Percentiles rank a stretch among this genome's conserved stretches.
Evolutionary conservation across 2,888 invertebrate species (phyloP).

Genomic region (Coronaproctus castanopsis): DNA sequence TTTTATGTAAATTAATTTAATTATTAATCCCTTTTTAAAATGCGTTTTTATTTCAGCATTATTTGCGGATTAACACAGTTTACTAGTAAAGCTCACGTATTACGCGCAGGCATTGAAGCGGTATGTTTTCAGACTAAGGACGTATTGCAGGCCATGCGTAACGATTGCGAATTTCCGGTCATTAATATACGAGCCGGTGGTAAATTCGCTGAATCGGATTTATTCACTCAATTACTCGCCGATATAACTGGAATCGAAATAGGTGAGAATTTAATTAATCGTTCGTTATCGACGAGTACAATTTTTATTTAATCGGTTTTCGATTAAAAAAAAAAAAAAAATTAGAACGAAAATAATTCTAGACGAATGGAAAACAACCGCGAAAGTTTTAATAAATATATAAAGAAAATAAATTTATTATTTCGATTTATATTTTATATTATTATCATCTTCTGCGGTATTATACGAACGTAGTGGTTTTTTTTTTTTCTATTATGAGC

Average conservation of each 20-base stretch:
- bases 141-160: slow-evolving; percentile 80
- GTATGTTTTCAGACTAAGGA: slow-evolving; percentile 92
- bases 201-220: slow-evolving; percentile 68
- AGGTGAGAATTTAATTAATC: slow-evolving; percentile 33
- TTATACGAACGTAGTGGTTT: too few species aligned
- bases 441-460: too few species aligned
- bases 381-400: too few species aligned
- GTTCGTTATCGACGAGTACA: not conserved
- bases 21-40: too few species aligned
- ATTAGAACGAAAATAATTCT: too few species aligned
- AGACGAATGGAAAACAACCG: too few species aligned
- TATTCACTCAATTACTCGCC: slow-evolving; percentile 90
- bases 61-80: slow-evolving; percentile 85
- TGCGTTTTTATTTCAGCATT: too few species aligned
- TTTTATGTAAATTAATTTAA: too few species aligned
- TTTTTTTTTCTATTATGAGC: too few species aligned
- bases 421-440: too few species aligned
- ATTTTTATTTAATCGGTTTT: not conserved
- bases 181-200: slow-evolving; percentile 79
- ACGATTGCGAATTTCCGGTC: slow-evolving; percentile 70
- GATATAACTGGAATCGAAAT: slow-evolving; percentile 83
- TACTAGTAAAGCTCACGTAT: slow-evolving; percentile 79
- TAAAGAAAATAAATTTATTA: too few species aligned
- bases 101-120: slow-evolving; percentile 80
- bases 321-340: too few species aligned